Conservation (phyloP, 2,113 vertebrate species). For the Cisticola juncidis region DNA sequence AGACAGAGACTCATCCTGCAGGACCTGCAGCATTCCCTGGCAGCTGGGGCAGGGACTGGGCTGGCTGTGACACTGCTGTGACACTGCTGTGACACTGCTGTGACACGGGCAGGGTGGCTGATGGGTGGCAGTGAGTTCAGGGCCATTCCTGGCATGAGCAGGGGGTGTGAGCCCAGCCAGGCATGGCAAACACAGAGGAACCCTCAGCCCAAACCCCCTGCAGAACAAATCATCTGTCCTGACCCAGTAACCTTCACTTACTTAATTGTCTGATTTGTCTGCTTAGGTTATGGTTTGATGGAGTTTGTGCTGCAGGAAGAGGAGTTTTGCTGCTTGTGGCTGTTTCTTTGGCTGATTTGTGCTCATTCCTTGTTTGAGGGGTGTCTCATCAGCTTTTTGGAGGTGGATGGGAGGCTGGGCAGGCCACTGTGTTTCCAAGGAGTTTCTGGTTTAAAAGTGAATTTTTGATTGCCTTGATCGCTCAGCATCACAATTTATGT, state of each 20-base stretch:
- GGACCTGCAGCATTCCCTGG: fast-evolving
- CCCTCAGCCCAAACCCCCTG: background rate
- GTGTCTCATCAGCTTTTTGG: background rate
- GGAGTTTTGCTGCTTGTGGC: background rate
- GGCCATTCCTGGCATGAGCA: background rate
- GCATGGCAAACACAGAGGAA: background rate
- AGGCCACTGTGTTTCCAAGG: background rate
- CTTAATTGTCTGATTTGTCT: background rate
- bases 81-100: too few relatives aligned
- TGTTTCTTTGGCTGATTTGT: background rate
- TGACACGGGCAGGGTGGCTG: background rate
- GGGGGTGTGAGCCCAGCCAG: background rate
- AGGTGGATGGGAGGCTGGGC: background rate
- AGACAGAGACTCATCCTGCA: background rate
- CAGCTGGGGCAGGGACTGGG: background rate
- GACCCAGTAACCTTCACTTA: background rate
- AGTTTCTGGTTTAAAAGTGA: background rate
- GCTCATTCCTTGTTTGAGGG: background rate
- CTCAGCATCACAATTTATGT: background rate
- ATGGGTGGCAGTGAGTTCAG: background rate
- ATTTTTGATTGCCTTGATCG: fast-evolving
- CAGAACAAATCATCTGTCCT: background rate
- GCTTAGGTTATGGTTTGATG: background rate
- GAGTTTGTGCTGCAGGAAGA: background rate
- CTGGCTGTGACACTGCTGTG: background rate